Base-by-base conservation (phyloP, 2,113 vertebrate species). In the Platysteira castanea region DNA sequence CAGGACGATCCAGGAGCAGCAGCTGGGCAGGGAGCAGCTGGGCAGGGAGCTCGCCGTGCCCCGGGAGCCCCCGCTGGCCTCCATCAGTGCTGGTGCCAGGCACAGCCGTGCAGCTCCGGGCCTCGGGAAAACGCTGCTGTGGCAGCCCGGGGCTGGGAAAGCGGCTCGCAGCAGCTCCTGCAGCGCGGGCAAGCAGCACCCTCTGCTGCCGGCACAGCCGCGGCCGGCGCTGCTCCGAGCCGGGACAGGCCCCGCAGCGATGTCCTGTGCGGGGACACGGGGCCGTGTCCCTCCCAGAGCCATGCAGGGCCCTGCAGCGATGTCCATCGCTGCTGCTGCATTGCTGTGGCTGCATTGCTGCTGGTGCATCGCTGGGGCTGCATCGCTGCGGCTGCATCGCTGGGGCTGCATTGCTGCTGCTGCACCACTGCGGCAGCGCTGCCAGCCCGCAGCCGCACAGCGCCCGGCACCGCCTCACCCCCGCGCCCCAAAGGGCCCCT, bases 171-270 rank as follows among this genome's bases (percentile, higher is more conserved):
- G 19, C 80, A 24, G 57, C 71, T 79, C 15, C 49, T 1, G 26
- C 67, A 91, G 87, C 20, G 1, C 44, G 83, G 44, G 93, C 30
- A 4, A 52, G 93, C 93, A 96, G 95, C 96, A 78, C 95, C 96
- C 96, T 92, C 96, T 97, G 95, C 93, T 93, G 96, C 95, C 16
- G 89, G 67, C 57, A 8, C 4, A 6, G 56, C 26, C 4, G 42
- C 2, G 41, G 61, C 50, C 49, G 0, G 30, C 77, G 73, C 80
- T 11, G 61, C 42, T 47, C 35, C 2, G 5, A 79, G 49, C 63
- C 15, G 30, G 65, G 56, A 30, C 27, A 23, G 73, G 23, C 71
- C 9, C 52, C 4, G 2, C 49, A 54, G 89, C 39, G 26, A 15
- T 3, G 64, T 14, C n/a, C n/a, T n/a, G n/a, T n/a, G n/a, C n/a